phyloP scores from a whole-genome alignment of 2,888 invertebrate genomes.

The Siphonodentalium dalli region DNA sequence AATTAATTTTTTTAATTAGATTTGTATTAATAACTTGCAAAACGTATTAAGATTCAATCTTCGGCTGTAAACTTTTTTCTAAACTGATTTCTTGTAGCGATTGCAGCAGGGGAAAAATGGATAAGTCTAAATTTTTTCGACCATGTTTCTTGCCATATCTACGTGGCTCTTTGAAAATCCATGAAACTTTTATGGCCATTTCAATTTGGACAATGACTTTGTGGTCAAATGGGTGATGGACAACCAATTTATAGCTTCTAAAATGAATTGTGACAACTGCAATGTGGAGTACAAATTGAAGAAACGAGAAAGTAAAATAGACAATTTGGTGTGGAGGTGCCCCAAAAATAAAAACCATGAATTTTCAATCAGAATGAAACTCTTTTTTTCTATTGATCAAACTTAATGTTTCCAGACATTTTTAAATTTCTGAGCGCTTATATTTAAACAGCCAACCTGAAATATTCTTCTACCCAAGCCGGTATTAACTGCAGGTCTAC shows the following conservation, averaged over 20 bases:
- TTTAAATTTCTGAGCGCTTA: slow-evolving; percentile 11
- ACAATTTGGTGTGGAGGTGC: not conserved
- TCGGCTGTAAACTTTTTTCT: too few species aligned
- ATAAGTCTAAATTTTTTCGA: too few species aligned
- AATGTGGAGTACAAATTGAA: not conserved
- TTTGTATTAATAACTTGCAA: too few species aligned
- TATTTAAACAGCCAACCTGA: slow-evolving; percentile 6
- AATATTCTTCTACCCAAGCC: slow-evolving; percentile 3
- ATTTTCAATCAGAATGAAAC: slow-evolving; percentile 4
- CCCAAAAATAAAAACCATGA: not conserved
- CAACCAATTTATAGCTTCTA: not conserved
- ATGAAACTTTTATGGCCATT: slow-evolving; percentile 8
- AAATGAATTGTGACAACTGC: not conserved
- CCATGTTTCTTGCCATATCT: too few species aligned
- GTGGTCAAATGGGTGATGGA: not conserved
- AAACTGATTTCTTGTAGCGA: too few species aligned
- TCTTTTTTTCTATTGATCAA: slow-evolving; percentile 13
- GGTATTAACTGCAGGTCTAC: slow-evolving; percentile 14
- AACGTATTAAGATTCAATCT: too few species aligned
- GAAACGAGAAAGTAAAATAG: not conserved
- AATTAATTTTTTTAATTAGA: too few species aligned
- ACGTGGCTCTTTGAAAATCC: slow-evolving; percentile 12
- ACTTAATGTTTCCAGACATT: slow-evolving; percentile 7
- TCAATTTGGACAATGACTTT: not conserved
- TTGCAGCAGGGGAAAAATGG: too few species aligned